Evolutionary conservation across 1,140 invertebrate species (phyloP).

Genomic region (Holcopasites calliopsidis): DNA sequence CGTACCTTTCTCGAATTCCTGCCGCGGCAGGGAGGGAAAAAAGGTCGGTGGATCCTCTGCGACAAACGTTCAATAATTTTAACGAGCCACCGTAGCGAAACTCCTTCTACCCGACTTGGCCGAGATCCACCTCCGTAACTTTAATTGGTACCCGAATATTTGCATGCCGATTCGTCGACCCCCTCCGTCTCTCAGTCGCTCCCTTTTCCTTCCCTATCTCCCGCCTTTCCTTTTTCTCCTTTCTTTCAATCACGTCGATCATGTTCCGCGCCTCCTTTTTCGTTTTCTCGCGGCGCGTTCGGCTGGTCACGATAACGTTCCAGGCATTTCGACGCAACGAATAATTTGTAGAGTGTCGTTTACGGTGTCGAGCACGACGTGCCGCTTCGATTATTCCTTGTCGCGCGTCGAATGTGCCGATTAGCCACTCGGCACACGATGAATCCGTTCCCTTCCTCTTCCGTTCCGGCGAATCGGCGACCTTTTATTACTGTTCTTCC

Average conservation of each 20-base stretch:
- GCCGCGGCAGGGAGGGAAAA: constrained; percentile 14
- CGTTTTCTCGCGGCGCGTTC: too few species aligned
- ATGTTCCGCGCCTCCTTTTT: not conserved
- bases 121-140: constrained; percentile 42
- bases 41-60: constrained; percentile 11
- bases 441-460: not conserved
- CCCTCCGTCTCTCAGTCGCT: not conserved
- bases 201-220: not conserved
- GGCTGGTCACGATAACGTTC: constrained; percentile 1
- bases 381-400: not conserved
- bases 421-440: not conserved
- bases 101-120: not conserved
- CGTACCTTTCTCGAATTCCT: constrained; percentile 42
- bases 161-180: constrained; percentile 33
- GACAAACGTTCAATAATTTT: constrained; percentile 73
- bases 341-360: constrained; percentile 18
- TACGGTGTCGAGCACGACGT: not conserved
- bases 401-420: not conserved
- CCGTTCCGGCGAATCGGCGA: too few species aligned
- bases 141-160: constrained; percentile 61
- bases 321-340: not conserved
- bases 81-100: constrained; percentile 67
- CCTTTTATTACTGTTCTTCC: too few species aligned
- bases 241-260: not conserved
- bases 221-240: not conserved